A percentile compares a stretch with the other conserved stretches of the same genome.
Conservation (phyloP, 2,888 invertebrate genomes). For the Ormyrus pomaceus region DNA sequence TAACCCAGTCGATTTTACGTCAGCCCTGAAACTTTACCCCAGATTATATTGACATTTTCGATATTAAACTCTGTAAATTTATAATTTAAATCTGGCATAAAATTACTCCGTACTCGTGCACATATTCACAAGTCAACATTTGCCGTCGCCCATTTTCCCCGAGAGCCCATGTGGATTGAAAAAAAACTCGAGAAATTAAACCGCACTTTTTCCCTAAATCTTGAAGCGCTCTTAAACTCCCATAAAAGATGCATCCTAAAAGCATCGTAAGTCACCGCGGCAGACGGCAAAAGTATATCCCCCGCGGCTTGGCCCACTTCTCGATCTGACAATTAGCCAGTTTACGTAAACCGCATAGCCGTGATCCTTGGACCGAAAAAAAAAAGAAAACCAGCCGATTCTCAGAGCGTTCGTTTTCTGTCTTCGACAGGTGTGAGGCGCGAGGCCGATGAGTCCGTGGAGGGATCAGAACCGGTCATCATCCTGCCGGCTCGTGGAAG, state of each 20-base stretch:
- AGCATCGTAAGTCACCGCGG: not conserved
- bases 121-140: not conserved
- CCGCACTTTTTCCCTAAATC: not conserved
- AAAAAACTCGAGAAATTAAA: not conserved
- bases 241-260: not conserved
- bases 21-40: not conserved
- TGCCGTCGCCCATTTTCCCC: not conserved
- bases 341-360: no score
- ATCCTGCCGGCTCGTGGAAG: slow-evolving; percentile 58
- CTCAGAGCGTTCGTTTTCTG: slow-evolving; percentile 12
- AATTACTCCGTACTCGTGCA: not conserved
- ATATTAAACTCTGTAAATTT: not conserved
- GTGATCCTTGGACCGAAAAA: not conserved
- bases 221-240: no score
- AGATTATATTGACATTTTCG: slow-evolving; percentile 1
- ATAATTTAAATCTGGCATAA: not conserved
- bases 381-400: not conserved
- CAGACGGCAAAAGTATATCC: not conserved
- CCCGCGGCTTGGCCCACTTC: not conserved
- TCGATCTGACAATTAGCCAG: not conserved
- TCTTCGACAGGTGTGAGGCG: slow-evolving; percentile 60
- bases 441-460: slow-evolving; percentile 57
- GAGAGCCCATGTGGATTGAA: not conserved
- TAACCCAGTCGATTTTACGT: not conserved
- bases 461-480: slow-evolving; percentile 60